Percentiles rank a stretch among this genome's conserved stretches.
These are phyloP conservation scores for Drosophila yakuba DNA, from an alignment of 1,140 invertebrate species.

Conservation along the genomic window DNA sequence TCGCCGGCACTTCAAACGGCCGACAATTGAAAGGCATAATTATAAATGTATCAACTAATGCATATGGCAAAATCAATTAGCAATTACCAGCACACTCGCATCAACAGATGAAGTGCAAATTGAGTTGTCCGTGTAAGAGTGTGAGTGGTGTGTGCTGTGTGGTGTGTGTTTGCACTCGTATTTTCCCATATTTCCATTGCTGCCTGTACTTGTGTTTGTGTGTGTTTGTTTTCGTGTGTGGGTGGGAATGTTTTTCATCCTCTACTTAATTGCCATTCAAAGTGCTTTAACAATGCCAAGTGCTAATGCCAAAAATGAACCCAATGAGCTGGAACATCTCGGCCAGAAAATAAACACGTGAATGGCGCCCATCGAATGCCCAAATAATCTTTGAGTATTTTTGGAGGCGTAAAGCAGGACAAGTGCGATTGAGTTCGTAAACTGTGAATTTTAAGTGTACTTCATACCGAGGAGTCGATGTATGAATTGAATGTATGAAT, in stretches of 20 bases:
- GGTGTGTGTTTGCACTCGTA: slow-evolving; percentile 4
- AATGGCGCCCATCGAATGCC: slow-evolving; percentile 1
- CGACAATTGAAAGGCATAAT: slow-evolving; percentile 70
- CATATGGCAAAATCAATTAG: slow-evolving; percentile 79
- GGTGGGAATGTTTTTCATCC: slow-evolving; percentile 54
- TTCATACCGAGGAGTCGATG: neutral
- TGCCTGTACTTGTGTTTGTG: slow-evolving; percentile 17
- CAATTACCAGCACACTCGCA: slow-evolving; percentile 50
- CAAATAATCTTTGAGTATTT: slow-evolving; percentile 16
- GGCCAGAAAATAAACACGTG: slow-evolving; percentile 37
- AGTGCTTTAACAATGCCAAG: slow-evolving; percentile 65
- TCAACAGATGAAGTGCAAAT: slow-evolving; percentile 70
- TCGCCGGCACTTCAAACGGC: slow-evolving; percentile 44
- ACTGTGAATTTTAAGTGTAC: slow-evolving; percentile 12
- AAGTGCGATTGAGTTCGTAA: slow-evolving; percentile 15
- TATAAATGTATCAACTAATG: slow-evolving; percentile 78
- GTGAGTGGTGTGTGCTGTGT: neutral
- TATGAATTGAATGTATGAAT: neutral
- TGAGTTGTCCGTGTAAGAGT: slow-evolving; percentile 51
- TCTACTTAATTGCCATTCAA: slow-evolving; percentile 72
- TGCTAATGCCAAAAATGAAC: slow-evolving; percentile 50
- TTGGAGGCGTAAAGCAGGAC: neutral
- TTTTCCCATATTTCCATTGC: neutral
- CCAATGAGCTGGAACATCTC: slow-evolving; percentile 35
- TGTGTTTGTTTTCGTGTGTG: neutral